Evolutionary conservation across 2,797 vertebrate genomes (phyloP), one percentile per base, ranked within the genome.

Genomic region (Sternarchorhynchus goeldii): DNA sequence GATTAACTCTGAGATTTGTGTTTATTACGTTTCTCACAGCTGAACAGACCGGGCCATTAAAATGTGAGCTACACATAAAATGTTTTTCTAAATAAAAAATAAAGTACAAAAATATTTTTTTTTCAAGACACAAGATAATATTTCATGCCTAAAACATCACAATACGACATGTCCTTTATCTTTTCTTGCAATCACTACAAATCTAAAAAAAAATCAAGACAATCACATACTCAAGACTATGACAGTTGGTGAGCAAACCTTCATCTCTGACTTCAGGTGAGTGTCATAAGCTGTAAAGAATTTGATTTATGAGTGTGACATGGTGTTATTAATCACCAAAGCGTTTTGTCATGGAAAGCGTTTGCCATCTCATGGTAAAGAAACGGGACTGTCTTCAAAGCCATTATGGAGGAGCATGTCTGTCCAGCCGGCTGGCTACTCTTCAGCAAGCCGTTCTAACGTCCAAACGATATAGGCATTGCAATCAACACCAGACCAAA

Each of bases 181-280:
- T 66, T 25, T n/a, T 36, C 20, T 1, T 18, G 5, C n/a, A 66
- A 12, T 34, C 12, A 5, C 7, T n/a, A 45, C n/a, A 29, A 8
- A 25, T 17, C 2, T 56, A 56, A 32, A 69, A 18, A 29, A 39
- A 31, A 32, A 17, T 1, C 2, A 8, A 31, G 50, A 32, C 29
- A 14, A 70, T 41, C 3, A 1, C 29, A n/a, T 6, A 70, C 68
- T 56, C 29, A 70, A 34, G 7, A 10, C 29, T 4, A 70, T 20
- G 25, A 12, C 68, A 56, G 25, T 56, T 17, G 32, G 53, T 17
- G 68, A 57, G 68, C 50, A 29, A 70, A 25, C 20, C 21, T 63
- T 63, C 34, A 73, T 58, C 41, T 17, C 14, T 67, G 70, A 66
- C 62, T 67, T 50, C 68, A 71, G 53, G 55, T 71, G 69, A 71